Base-by-base conservation (phyloP, 2,888 invertebrate species). In the Erannis defoliaria region DNA sequence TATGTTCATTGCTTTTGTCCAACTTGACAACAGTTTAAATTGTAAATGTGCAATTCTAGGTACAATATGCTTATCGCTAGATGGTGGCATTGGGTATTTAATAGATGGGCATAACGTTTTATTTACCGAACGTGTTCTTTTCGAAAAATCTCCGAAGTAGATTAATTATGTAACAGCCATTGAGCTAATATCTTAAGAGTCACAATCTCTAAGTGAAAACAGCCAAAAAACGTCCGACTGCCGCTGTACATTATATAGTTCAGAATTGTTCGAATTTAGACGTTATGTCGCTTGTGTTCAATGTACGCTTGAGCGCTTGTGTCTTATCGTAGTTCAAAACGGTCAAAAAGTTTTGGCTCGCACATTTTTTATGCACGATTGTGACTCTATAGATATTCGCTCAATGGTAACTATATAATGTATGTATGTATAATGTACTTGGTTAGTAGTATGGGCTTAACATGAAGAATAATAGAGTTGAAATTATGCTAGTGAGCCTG, bases 1-100 rank as follows among this genome's bases (percentile, higher is more conserved):
- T 29, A 46, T 49, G 38, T 59, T 46, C 37, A 59, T 46, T 31
- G 46, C 43, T 37, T 45, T 57, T 35, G 38, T 48, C 23, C 21
- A 23, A 35, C n/a, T 38, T 49, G 14, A 35, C n/a, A 23, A 45
- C 26, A n/a, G 42, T 9, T 26, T 31, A 38, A 55, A 49, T 46
- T 46, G 37, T 38, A 29, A 55, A 51, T 50, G 35, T n/a, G 29
- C 26, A 37, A 35, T 49, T 56, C 37, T 26, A 35, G 43, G 29
- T 37, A 14, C 50, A n/a, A n/a, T n/a, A 38, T 18, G 43, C 21
- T 57, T 57, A 57, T 50, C 29, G 18, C 37, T 35, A 35, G 2
- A 50, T 43, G 2, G 26, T 21, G 42, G 50, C 35, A 50, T 50
- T 50, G 33, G n/a, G n/a, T 42, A 42, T 50, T 26, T 57, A 57